phyloP scores from a whole-genome alignment of 2,797 vertebrate species.

The Enteromius viviparus region DNA sequence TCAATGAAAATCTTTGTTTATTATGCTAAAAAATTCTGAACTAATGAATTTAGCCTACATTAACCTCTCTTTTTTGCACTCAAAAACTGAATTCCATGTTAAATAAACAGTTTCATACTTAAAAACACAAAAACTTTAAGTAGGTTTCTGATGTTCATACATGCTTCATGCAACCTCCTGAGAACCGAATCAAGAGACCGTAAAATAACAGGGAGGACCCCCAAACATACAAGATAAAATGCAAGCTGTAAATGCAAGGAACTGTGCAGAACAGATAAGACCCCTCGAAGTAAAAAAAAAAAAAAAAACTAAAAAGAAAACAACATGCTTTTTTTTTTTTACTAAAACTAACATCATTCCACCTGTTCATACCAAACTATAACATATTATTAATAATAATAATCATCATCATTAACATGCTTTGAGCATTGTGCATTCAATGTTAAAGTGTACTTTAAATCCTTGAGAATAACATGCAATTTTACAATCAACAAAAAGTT shows the following conservation, averaged over 20 bases:
- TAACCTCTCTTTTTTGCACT: neutral
- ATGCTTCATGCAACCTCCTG: conserved; percentile 15
- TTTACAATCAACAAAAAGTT: neutral
- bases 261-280: conserved; percentile 60
- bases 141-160: neutral
- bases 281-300: neutral
- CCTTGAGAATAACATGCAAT: neutral
- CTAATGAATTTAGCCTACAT: neutral
- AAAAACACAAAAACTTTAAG: neutral
- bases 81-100: neutral
- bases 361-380: neutral
- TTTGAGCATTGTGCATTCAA: neutral
- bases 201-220: conserved; percentile 42
- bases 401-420: neutral
- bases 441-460: neutral
- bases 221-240: conserved; percentile 48
- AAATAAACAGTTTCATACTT: neutral
- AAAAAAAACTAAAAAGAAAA: neutral
- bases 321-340: neutral
- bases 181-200: conserved; percentile 40
- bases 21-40: neutral
- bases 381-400: neutral
- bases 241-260: conserved; percentile 10
- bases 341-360: neutral
- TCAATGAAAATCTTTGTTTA: neutral